Conservation (phyloP, 1,140 invertebrate genomes). For the Odontomachus brunneus region DNA sequence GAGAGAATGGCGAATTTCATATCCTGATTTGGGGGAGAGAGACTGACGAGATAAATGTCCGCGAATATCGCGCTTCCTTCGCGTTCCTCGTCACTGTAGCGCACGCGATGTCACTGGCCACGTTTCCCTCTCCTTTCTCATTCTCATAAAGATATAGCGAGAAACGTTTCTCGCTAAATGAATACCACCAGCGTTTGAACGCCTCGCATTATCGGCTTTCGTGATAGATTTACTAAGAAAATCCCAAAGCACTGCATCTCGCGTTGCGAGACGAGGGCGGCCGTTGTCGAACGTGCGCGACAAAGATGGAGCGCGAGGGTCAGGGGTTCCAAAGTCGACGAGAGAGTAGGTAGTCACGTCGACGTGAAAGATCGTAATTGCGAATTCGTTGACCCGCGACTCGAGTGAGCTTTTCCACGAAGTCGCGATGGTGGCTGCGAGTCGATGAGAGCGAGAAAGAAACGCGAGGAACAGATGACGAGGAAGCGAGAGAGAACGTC, state of each 20-base stretch:
- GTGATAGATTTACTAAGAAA: slow-evolving; percentile 54
- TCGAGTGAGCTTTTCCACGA: slow-evolving; percentile 77
- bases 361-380: slow-evolving; percentile 83
- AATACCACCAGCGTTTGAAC: not conserved
- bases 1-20: not conserved
- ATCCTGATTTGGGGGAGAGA: not conserved
- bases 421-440: slow-evolving; percentile 50
- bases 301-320: slow-evolving; percentile 25
- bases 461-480: slow-evolving; percentile 43
- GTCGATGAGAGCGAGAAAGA: slow-evolving; percentile 36
- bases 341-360: slow-evolving; percentile 77
- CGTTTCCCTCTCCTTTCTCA: not conserved
- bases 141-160: not conserved
- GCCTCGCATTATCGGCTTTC: slow-evolving; percentile 33
- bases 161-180: not conserved
- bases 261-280: slow-evolving; percentile 16
- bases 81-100: not conserved
- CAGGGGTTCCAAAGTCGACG: slow-evolving; percentile 72
- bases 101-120: too few species aligned
- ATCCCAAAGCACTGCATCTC: not conserved
- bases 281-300: not conserved
- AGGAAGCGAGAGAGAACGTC: not conserved
- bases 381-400: slow-evolving; percentile 83
- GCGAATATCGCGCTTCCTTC: not conserved
- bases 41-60: slow-evolving; percentile 12